A percentile compares a stretch with the other conserved stretches of the same genome.
These are phyloP conservation scores for Pantala flavescens DNA, from an alignment of 1,140 invertebrate species.

Conservation along the genomic window DNA sequence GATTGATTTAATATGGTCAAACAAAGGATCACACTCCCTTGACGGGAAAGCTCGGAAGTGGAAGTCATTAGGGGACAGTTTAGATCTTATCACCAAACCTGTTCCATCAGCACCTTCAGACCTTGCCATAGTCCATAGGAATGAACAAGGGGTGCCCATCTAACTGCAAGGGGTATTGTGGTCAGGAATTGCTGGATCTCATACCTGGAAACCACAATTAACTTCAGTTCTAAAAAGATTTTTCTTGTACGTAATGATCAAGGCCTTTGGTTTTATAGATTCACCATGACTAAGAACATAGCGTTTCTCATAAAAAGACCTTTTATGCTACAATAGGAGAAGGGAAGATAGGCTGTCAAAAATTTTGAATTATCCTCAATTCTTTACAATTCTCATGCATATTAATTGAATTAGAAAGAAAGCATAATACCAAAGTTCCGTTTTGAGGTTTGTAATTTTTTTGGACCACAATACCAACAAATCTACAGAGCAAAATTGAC, in stretches of 20 bases:
- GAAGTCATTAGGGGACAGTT: neutral
- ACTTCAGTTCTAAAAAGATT: conserved; percentile 6
- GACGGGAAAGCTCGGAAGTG: neutral
- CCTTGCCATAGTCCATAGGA: neutral
- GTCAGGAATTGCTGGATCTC: neutral
- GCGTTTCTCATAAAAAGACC: neutral
- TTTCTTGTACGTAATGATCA: neutral
- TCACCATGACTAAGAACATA: neutral
- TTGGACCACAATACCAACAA: conserved; percentile 9
- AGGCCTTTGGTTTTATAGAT: neutral
- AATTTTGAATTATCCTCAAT: neutral
- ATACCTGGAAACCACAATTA: neutral
- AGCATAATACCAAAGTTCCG: neutral
- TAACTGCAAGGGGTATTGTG: conserved; percentile 4
- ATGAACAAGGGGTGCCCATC: conserved; percentile 7
- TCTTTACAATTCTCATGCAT: neutral
- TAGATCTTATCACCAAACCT: conserved; percentile 2
- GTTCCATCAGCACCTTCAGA: neutral
- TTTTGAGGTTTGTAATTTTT: neutral
- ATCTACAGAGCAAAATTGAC: neutral
- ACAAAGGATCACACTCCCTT: conserved; percentile 8
- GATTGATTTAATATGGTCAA: neutral
- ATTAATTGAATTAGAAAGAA: neutral
- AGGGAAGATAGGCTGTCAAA: neutral
- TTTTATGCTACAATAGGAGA: neutral